Evolutionary conservation across 2,888 invertebrate genomes (phyloP), one percentile per base, ranked within the genome.

Genomic region (Tethea ocularis): DNA sequence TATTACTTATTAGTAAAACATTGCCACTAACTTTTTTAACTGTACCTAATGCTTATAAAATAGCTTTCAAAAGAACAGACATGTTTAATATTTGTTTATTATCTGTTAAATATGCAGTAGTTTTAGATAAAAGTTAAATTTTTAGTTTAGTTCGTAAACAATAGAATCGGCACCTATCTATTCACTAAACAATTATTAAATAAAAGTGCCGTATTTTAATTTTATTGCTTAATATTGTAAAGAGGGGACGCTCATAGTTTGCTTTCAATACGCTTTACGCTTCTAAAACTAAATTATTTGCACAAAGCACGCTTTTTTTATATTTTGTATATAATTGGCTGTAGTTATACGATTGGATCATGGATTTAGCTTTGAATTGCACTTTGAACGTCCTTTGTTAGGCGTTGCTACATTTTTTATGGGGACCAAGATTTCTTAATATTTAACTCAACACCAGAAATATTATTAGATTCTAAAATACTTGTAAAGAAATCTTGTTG

Each of bases 241-340:
- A 63, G 59, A 58, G 54, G 66, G 72, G 71, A 72, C 69, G 69
- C 69, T 74, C 71, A 67, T 58, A 69, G 68, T 65, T 63, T 58
- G 61, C 62, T 57, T 62, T 65, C 63, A 58, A 52, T 20, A 23
- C 22, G 60, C 57, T 60, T 60, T 17, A 54, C 10, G 58, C 52
- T 52, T 60, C n/a, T 52, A 57, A 57, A 26, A 53, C 17, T 15
- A 38, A 23, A 23, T 54, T 36, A 58, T 53, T 29, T 29, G 17
- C 52, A 23, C 11, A 29, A 10, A 52, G 2, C 17, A 33, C n/a
- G 33, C 33, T 33, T 22, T 22, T 22, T 54, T 6, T 13, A 17
- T 11, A n/a, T n/a, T 1, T 26, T 6, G 10, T 53, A 8, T 17
- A 17, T 53, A 54, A 20, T 46, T 46, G 46, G 46, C 17, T 20